Percentiles rank a stretch among this genome's conserved stretches.
Conservation (phyloP, 2,888 invertebrate species). For the Scrobipalpa atriplicella region DNA sequence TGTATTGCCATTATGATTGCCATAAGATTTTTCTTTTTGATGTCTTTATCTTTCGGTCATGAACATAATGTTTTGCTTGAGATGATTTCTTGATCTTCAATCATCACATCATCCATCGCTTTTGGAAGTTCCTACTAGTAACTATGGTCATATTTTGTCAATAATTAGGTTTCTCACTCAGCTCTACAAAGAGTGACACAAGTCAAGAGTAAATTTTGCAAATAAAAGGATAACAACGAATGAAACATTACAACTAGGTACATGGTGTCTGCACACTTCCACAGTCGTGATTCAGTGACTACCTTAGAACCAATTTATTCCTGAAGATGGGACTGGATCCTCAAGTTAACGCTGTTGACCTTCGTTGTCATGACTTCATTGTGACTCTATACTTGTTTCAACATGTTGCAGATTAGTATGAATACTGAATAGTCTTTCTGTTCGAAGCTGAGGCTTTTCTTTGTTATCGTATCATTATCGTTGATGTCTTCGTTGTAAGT, state of each 20-base stretch:
- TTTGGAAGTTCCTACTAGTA: too few relatives aligned
- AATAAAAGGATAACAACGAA: too few relatives aligned
- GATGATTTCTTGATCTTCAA: background rate
- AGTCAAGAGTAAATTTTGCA: too few relatives aligned
- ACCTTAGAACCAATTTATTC: too few relatives aligned
- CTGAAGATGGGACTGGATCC: background rate
- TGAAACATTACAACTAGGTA: too few relatives aligned
- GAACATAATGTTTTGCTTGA: background rate
- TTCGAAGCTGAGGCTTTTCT: background rate
- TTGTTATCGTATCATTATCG: background rate
- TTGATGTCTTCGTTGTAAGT: background rate
- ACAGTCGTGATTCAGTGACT: too few relatives aligned
- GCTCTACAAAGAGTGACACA: too few relatives aligned
- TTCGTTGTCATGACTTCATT: background rate
- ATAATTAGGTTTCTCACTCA: too few relatives aligned
- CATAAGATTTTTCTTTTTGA: background rate
- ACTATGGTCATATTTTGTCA: too few relatives aligned
- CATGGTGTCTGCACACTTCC: too few relatives aligned
- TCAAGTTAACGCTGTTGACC: background rate
- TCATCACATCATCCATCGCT: too few relatives aligned
- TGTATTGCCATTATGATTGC: background rate
- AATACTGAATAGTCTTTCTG: background rate
- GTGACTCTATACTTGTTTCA: background rate
- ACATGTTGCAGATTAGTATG: slow-evolving; percentile 12
- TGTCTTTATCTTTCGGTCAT: background rate